These are phyloP conservation scores for Prunella himalayana DNA, from an alignment of 2,113 vertebrate species.

Conservation along the genomic window DNA sequence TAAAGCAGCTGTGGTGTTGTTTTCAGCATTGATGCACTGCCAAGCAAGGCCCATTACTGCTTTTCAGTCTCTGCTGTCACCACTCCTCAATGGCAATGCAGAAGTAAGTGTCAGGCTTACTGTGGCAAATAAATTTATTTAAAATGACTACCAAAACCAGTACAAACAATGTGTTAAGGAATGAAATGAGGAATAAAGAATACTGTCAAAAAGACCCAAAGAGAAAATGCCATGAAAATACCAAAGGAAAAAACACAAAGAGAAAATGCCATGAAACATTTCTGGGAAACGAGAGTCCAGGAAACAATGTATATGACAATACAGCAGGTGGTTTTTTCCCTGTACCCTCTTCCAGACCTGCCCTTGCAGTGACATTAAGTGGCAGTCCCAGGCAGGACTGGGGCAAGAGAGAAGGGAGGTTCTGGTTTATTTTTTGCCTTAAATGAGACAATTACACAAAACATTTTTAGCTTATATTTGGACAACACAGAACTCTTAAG, in stretches of 20 bases:
- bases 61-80: background rate
- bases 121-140: background rate
- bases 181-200: background rate
- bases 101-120: background rate
- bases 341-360: background rate
- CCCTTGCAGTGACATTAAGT: background rate
- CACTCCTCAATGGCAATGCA: accelerated
- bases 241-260: background rate
- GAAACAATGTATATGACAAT: background rate
- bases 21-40: background rate
- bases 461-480: background rate
- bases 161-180: background rate
- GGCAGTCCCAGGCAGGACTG: background rate
- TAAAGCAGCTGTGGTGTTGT: background rate
- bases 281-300: background rate
- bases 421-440: background rate
- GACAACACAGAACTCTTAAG: background rate
- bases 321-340: background rate
- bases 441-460: background rate
- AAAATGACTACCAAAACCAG: background rate
- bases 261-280: background rate
- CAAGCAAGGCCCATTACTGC: background rate
- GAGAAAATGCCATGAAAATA: background rate
- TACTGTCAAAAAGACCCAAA: background rate
- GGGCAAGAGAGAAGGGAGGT: background rate